Percentiles rank a stretch among this genome's conserved stretches.
Conservation (phyloP, 2,113 vertebrate genomes). For the Pontoporia blainvillei region DNA sequence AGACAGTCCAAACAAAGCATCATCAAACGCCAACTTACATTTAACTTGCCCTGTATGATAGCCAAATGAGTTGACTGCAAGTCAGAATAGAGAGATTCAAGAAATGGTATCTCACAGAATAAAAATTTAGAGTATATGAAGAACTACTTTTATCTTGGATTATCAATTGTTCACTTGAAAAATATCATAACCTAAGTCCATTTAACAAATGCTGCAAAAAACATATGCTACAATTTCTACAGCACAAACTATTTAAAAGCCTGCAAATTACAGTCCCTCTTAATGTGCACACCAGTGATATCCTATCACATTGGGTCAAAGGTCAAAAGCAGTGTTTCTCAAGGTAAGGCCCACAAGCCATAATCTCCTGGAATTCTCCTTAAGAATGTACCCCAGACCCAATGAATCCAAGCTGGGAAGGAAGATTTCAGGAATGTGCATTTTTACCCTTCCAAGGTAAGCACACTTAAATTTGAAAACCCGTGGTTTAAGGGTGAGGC, state of each 20-base stretch:
- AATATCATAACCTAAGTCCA: not conserved
- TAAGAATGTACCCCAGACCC: not conserved
- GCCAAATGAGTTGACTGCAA: not conserved
- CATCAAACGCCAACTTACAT: constrained; percentile 2
- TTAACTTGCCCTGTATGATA: not conserved
- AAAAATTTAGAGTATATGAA: not conserved
- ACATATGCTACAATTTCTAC: not conserved
- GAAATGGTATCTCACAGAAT: not conserved
- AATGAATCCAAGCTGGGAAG: not conserved
- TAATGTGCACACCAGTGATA: not conserved
- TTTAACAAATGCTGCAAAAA: not conserved
- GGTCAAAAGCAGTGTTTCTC: not conserved
- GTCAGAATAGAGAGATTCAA: not conserved
- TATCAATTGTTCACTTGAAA: not conserved
- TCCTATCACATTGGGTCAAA: not conserved
- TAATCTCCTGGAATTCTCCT: not conserved
- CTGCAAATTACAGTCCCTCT: not conserved
- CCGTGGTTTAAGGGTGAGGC: not conserved
- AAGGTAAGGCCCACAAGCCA: not conserved
- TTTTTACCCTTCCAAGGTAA: not conserved
- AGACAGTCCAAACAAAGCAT: not conserved
- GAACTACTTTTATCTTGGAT: not conserved
- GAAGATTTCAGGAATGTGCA: not conserved
- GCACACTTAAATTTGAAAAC: not conserved
- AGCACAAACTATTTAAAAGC: not conserved